Base-by-base conservation (phyloP, 2,113 vertebrate species). In the Melierax canorus region DNA sequence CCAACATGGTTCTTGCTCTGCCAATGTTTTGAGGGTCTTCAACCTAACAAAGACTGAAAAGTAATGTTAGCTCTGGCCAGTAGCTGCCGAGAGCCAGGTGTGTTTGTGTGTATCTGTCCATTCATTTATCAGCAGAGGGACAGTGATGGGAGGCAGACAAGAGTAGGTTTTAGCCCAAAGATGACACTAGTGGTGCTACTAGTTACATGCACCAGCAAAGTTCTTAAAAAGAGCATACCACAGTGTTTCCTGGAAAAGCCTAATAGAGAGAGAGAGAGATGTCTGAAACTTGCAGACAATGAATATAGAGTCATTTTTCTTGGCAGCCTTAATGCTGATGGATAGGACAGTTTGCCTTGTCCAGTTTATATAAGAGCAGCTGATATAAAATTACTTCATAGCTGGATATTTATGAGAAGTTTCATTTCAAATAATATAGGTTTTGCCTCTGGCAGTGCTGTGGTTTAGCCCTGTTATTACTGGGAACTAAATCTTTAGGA, bases 401-500 rank as follows among this genome's bases (percentile, higher is more conserved):
- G 96, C 94, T 98, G 94, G 98, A 97, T 98, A 98, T 98, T 98
- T 98, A 98, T 98, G 97, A 98, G 97, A 98, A 97, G 90, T 97
- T 98, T 98, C 94, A 98, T 98, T 98, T 98, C 97, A 98, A 95
- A 98, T 98, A 98, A 98, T 98, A 98, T 9, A 96, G 89, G 15
- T 97, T 96, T 97, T 97, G 97, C 98, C 97, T 71, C 22, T 97
- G 94, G 98, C 96, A 4, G 92, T 93, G 94, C 77, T 87, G 87
- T 94, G 93, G 82, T 95, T 97, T 92, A 96, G 96, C 71, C 94
- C 95, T 97, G 91, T 98, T 98, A 97, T 98, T 98, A 97, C 96
- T 55, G 96, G 85, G 91, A 96, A 97, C 97, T 96, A 97, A 97
- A 97, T 97, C 97, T 98, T 98, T 95, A 96, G 97, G 97, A 97